Base-by-base conservation (phyloP, 2,113 vertebrate species). In the Campylomormyrus tamandua region DNA sequence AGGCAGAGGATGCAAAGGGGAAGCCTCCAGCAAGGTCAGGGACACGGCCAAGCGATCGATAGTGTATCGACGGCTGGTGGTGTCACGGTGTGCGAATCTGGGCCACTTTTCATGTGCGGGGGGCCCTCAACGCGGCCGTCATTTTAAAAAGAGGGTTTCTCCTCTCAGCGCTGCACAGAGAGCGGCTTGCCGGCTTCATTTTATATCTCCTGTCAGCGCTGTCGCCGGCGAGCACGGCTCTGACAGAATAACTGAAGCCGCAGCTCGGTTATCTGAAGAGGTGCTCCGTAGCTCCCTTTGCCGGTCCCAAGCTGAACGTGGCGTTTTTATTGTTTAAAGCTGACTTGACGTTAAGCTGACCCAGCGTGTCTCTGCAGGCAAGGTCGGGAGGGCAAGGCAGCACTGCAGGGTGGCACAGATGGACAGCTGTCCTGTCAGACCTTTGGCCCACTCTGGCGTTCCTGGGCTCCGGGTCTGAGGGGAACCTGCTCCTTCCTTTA, bases 61-160 rank as follows among this genome's bases (percentile, higher is more conserved):
- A 95, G 90, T 93, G 93, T 93, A 96, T 95, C 90, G 87, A 31
- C 93, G 93, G 95, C 96, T 95, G 93, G 94, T 95, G 93, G 93
- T 93, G 91, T 53, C 90, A 90, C 92, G 92, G 93, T 93, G 93
- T 94, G 92, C 94, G 93, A 92, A 92, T 94, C 93, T 87, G 19
- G 91, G 90, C 91, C 92, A 66, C 19, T 80, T 62, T 88, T 35
- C 91, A 93, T 85, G 39, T 89, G 84, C 88, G 89, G 88, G 24
- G 90, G 21, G 90, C 49, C 85, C 15, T 83, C 80, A 46, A 21
- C 31, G 2, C 39, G 1, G 39, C 39, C 19, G 17, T 27, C 80
- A 6, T 83, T 83, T 83, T 19, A 27, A 66, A 66, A 66, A 66
- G 62, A 66, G 62, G 62, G n/a, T 46, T 48, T 48, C 80, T 24